phyloP scores from a whole-genome alignment of 2,888 invertebrate species.

The Cantharis rustica region DNA sequence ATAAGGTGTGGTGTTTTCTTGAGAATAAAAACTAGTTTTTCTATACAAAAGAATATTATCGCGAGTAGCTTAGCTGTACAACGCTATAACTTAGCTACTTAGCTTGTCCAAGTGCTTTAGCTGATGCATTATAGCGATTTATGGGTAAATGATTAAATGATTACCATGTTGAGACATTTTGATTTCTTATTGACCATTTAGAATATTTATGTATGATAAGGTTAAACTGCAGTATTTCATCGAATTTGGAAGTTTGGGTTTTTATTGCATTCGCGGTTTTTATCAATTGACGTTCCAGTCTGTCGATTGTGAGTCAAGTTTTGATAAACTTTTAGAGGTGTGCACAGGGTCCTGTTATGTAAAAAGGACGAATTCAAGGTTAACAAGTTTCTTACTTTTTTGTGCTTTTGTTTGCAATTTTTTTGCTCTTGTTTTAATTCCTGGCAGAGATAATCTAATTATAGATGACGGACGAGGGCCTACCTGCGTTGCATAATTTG shows the following conservation, averaged over 20 bases:
- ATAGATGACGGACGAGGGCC: not conserved
- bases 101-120: too few relatives aligned
- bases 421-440: not conserved
- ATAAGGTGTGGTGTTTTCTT: too few relatives aligned
- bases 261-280: not conserved
- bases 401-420: not conserved
- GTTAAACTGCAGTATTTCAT: not conserved
- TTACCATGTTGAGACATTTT: not conserved
- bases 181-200: not conserved
- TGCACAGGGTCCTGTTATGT: not conserved
- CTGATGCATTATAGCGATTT: not conserved
- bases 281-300: not conserved
- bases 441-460: not conserved
- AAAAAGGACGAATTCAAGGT: not conserved
- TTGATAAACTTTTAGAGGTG: not conserved
- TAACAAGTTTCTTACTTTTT: not conserved
- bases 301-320: not conserved
- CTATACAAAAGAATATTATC: too few relatives aligned
- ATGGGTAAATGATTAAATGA: not conserved
- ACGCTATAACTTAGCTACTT: too few relatives aligned
- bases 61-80: too few relatives aligned
- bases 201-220: not conserved
- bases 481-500: not conserved
- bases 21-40: too few relatives aligned
- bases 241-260: not conserved